phyloP scores from a whole-genome alignment of 2,797 vertebrate genomes.

The Eidolon dupreanum region DNA sequence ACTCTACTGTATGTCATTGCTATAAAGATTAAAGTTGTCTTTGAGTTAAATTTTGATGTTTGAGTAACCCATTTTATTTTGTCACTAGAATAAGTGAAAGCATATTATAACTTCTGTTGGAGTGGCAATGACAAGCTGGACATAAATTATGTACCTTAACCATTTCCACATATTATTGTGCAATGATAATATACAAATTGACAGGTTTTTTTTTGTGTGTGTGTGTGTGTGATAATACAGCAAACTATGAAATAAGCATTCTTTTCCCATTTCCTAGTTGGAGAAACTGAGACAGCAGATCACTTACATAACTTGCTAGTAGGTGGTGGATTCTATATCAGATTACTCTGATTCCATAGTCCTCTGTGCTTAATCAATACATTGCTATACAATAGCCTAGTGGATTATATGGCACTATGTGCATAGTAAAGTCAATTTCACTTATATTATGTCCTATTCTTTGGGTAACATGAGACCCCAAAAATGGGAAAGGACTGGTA shows the following conservation, averaged over 20 bases:
- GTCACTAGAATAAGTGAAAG: not conserved
- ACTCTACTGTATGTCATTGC: not conserved
- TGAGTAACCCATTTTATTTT: not conserved
- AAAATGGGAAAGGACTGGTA: not conserved
- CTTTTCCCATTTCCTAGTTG: not conserved
- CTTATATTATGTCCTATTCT: not conserved
- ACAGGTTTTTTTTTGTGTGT: not conserved
- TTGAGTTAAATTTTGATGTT: constrained; percentile 1
- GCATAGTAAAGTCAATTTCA: not conserved
- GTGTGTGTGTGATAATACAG: not conserved
- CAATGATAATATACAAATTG: not conserved
- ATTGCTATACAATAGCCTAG: not conserved
- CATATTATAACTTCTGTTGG: not conserved
- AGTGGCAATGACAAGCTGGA: not conserved
- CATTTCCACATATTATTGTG: not conserved
- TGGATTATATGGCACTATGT: not conserved
- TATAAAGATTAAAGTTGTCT: not conserved
- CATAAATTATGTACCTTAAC: not conserved
- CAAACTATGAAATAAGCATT: not conserved
- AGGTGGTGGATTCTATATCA: not conserved
- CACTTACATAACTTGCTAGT: not conserved
- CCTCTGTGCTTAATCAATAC: not conserved
- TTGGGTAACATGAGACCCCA: not conserved
- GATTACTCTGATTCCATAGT: not conserved
- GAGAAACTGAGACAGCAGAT: not conserved